These are phyloP conservation scores for Emydocephalus ijimae DNA, from an alignment of 2,113 vertebrate genomes.

Conservation along the genomic window DNA sequence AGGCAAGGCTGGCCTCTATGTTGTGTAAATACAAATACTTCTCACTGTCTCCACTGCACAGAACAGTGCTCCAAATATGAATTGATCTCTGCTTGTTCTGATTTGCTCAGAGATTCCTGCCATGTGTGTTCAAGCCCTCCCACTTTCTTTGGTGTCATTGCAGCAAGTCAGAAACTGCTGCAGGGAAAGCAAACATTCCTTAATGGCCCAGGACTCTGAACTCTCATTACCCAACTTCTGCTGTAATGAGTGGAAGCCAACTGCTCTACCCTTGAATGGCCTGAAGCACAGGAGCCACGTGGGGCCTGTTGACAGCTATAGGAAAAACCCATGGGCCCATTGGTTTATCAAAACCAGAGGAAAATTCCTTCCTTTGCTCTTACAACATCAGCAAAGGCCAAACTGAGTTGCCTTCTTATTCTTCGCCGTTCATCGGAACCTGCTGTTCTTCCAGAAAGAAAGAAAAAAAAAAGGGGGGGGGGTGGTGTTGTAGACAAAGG, in stretches of 20 bases:
- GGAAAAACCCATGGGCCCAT: background rate
- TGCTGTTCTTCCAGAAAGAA: background rate
- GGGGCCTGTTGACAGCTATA: background rate
- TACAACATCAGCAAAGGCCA: background rate
- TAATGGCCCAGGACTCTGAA: background rate
- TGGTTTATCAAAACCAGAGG: background rate
- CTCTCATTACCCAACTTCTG: background rate
- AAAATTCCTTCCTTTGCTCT: constrained; percentile 10
- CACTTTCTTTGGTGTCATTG: background rate
- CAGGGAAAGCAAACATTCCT: background rate
- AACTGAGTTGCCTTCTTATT: background rate
- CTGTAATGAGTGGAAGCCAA: background rate
- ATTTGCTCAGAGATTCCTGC: background rate
- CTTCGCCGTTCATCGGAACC: background rate
- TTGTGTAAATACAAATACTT: background rate
- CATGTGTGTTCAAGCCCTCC: background rate
- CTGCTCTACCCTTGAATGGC: background rate
- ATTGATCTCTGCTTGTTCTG: background rate
- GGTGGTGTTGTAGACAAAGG: background rate
- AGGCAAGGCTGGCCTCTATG: background rate
- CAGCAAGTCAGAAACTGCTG: background rate
- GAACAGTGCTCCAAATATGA: background rate
- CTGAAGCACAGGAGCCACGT: background rate
- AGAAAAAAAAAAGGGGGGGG: too few relatives aligned
- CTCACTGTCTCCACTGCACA: background rate